A percentile compares a stretch with the other conserved stretches of the same genome.
Conservation (phyloP, 2,888 invertebrate species). For the Lymantria dispar region DNA sequence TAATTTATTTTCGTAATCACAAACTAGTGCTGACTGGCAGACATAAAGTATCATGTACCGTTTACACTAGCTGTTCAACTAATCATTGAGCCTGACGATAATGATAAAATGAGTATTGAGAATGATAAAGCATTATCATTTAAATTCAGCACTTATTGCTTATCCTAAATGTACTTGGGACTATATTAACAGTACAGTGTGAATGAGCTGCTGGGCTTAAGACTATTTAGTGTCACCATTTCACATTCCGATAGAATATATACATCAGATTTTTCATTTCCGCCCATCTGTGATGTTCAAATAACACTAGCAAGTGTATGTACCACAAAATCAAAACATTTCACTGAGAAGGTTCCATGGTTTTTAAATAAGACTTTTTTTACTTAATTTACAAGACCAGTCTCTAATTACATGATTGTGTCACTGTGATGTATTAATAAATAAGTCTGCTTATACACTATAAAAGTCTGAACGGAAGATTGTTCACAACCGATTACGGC, state of each 20-base stretch:
- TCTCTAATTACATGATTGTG: slow-evolving; percentile 45
- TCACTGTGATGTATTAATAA: slow-evolving; percentile 79
- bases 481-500: slow-evolving; percentile 79
- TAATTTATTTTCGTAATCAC: slow-evolving; percentile 33
- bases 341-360: slow-evolving; percentile 43
- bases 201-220: slow-evolving; percentile 29
- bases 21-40: slow-evolving; percentile 47
- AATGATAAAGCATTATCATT: slow-evolving; percentile 63
- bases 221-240: slow-evolving; percentile 15
- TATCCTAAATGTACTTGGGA: slow-evolving; percentile 66
- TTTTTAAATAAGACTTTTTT: slow-evolving; percentile 41
- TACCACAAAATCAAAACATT: slow-evolving; percentile 50
- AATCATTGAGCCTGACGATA: slow-evolving; percentile 55
- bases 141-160: slow-evolving; percentile 65
- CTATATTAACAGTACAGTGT: slow-evolving; percentile 36
- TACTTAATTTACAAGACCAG: slow-evolving; percentile 55
- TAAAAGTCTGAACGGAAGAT: slow-evolving; percentile 71
- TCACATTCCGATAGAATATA: slow-evolving; percentile 24
- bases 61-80: slow-evolving; percentile 38
- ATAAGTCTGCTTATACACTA: slow-evolving; percentile 79
- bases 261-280: slow-evolving; percentile 32
- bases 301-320: slow-evolving; percentile 69
- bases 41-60: slow-evolving; percentile 41
- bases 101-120: slow-evolving; percentile 76
- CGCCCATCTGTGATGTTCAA: slow-evolving; percentile 28